A percentile compares a stretch with the other conserved stretches of the same genome.
phyloP scores from a whole-genome alignment of 2,113 vertebrate genomes.

The Leptobrachium leishanense region DNA sequence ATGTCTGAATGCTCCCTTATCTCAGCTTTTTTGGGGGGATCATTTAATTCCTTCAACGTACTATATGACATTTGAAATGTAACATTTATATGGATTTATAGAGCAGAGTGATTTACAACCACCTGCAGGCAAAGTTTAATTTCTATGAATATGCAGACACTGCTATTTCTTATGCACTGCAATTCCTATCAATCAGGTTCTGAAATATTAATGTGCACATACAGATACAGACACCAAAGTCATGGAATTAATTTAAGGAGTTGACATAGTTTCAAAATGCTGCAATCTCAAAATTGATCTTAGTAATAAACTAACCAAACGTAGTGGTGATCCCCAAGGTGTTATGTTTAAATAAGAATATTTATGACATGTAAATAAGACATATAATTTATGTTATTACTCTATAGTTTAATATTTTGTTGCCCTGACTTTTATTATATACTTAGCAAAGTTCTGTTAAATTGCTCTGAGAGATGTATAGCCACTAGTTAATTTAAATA shows the following conservation, averaged over 20 bases:
- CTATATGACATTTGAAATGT: conserved; percentile 12
- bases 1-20: conserved; percentile 12
- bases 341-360: too few species aligned
- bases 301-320: neutral
- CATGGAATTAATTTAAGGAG: neutral
- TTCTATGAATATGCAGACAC: conserved; percentile 27
- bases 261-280: neutral
- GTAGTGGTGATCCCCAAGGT: neutral
- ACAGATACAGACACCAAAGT: conserved; percentile 18
- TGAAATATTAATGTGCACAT: conserved; percentile 30
- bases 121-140: conserved; percentile 27
- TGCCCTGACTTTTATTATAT: too few species aligned
- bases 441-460: too few species aligned
- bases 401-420: too few species aligned
- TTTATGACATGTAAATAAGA: too few species aligned
- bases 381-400: too few species aligned
- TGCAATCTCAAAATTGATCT: neutral
- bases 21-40: neutral
- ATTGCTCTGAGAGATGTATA: too few species aligned
- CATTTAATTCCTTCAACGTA: conserved; percentile 17
- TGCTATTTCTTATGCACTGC: conserved; percentile 1
- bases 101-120: conserved; percentile 5
- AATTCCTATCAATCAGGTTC: conserved; percentile 27
- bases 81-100: conserved; percentile 25
- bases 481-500: too few species aligned